Percentiles rank a stretch among this genome's conserved stretches.
Conservation (phyloP, 53 echinoderm and acorn worm genomes). For the Hippasteria phrygiana region DNA sequence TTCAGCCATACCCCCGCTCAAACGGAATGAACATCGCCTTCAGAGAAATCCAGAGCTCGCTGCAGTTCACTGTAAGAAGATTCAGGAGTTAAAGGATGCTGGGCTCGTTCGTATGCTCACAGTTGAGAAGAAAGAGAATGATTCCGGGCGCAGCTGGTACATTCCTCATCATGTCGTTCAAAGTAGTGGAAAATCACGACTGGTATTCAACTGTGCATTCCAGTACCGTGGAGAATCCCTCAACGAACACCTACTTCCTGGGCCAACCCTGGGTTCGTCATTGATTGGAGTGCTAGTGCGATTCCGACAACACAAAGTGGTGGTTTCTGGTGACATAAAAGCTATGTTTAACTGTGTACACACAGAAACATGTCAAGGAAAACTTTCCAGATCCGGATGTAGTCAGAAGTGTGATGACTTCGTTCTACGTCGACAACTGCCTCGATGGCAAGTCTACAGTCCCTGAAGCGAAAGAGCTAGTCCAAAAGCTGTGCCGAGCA, state of each 20-base stretch:
- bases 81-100: background rate
- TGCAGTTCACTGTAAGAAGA: background rate
- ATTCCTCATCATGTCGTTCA: conserved; percentile 54
- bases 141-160: conserved; percentile 17
- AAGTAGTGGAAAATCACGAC: background rate
- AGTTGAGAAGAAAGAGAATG: background rate
- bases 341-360: conserved; percentile 26
- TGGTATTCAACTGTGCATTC: background rate
- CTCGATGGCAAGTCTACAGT: conserved; percentile 8
- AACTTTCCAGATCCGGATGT: conserved; percentile 3
- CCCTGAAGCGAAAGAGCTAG: conserved; percentile 9
- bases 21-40: conserved; percentile 9
- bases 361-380: conserved; percentile 39
- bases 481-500: conserved; percentile 1
- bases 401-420: background rate
- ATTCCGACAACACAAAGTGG: conserved; percentile 1
- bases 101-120: background rate
- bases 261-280: conserved; percentile 6
- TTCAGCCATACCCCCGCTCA: no score
- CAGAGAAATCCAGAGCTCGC: background rate
- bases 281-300: conserved; percentile 15
- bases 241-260: background rate
- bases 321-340: conserved; percentile 16
- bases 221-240: background rate
- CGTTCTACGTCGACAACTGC: conserved; percentile 6